Evolutionary conservation across 2,888 invertebrate genomes (phyloP).

Genomic region (Andricus curvator): DNA sequence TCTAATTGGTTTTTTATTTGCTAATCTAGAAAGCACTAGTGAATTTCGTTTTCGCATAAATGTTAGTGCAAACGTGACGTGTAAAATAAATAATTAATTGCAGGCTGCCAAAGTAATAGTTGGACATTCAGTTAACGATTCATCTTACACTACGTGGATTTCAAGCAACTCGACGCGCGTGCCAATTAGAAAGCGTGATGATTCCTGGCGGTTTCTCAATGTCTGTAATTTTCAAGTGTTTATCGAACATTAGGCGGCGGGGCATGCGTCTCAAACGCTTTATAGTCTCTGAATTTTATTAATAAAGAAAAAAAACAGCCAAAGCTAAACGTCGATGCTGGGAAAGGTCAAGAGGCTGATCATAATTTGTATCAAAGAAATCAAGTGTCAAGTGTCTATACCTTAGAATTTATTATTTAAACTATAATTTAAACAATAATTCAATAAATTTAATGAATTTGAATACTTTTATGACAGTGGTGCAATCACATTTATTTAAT

Average conservation of each 20-base stretch:
- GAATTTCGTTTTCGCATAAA: not conserved
- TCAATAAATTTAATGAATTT: not conserved
- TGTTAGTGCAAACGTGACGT: constrained; percentile 8
- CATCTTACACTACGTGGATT: constrained; percentile 25
- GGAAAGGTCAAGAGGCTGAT: constrained; percentile 23
- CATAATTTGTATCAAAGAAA: constrained; percentile 18
- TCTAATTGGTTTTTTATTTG: not conserved
- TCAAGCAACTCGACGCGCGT: constrained; percentile 32
- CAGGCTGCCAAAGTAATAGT: constrained; percentile 26
- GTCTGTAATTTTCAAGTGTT: constrained; percentile 33
- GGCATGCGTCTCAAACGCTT: constrained; percentile 3
- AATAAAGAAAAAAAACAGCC: not conserved
- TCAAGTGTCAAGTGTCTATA: constrained; percentile 19
- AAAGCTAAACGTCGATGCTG: constrained; percentile 3
- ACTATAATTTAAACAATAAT: not conserved
- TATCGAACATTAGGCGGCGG: constrained; percentile 22
- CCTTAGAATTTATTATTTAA: not conserved
- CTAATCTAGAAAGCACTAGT: not conserved
- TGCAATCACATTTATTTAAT: not conserved
- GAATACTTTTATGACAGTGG: not conserved
- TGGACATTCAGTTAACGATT: constrained; percentile 33
- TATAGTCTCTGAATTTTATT: not conserved
- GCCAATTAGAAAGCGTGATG: constrained; percentile 41
- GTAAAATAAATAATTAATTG: constrained; percentile 27
- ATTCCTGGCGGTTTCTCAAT: constrained; percentile 34